Conservation (phyloP, 1,140 invertebrate genomes). For the Teleopsis dalmanni region DNA sequence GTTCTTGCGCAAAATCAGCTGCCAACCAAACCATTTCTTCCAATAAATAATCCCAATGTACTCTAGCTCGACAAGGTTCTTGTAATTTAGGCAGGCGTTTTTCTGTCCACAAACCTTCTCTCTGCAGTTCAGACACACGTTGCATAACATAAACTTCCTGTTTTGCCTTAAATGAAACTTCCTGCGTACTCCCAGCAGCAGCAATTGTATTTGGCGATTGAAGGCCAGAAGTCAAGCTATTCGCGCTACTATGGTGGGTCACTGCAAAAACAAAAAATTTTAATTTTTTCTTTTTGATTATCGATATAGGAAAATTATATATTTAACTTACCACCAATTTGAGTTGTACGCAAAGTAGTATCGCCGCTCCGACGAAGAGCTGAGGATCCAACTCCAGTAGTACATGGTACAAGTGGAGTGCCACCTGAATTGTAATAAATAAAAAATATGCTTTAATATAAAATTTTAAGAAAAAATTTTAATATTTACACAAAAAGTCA, state of each 20-base stretch:
- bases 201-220: constrained; percentile 9
- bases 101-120: constrained; percentile 89
- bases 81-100: constrained; percentile 85
- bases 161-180: constrained; percentile 82
- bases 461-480: not conserved
- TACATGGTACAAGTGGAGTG: constrained; percentile 48
- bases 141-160: constrained; percentile 93
- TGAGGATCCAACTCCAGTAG: constrained; percentile 24
- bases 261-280: too few species aligned
- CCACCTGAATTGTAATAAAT: constrained; percentile 50
- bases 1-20: constrained; percentile 93
- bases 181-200: constrained; percentile 33
- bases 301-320: too few species aligned
- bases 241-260: not conserved
- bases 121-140: constrained; percentile 78
- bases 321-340: too few species aligned
- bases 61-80: constrained; percentile 81
- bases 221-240: not conserved
- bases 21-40: constrained; percentile 99
- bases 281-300: too few species aligned
- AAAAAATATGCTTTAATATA: too few species aligned
- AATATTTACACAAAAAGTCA: too few species aligned
- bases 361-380: constrained; percentile 1
- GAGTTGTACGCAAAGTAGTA: constrained; percentile 12
- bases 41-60: constrained; percentile 97